Base-by-base conservation (phyloP, 1,140 invertebrate genomes). In the Tachypleus tridentatus region DNA sequence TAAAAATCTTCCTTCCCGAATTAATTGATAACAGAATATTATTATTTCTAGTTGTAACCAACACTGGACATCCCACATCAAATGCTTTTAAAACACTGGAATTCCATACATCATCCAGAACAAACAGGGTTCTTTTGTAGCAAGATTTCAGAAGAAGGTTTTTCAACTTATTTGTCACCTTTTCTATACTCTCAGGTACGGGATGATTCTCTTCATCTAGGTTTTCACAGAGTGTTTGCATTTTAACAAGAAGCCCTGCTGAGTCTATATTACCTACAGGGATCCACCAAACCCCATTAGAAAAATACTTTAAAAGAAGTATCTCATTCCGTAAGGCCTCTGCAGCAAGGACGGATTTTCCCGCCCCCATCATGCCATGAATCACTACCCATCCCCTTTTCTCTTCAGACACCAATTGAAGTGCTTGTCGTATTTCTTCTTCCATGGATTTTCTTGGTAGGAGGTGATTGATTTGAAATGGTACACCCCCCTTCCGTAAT, bases 281-380 rank as follows among this genome's bases (percentile, higher is more conserved):
- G 4, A 75, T n/a, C 74, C 73, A 75, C 62, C 59, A 74, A 50
- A 74, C 60, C 49, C 72, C 72, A 63, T 68, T 68, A 53, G 67
- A 49, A 51, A 62, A 62, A 62, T 49, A 57, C 47, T 76, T 76
- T 54, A 78, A 74, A n/a, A 78, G 67, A 5, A 84, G 73, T 58
- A 77, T 69, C 5, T 74, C 73, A 66, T 84, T 79, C n/a, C 82
- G 74, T 3, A 87, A 71, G 4, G 80, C 80, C 62, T 79, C 81
- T 50, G 80, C 77, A 8, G 81, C 81, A n/a, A 86, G 73, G 56
- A 80, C 80, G 0, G 84, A 83, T 77, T 86, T 87, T 10, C 85
- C 85, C 70, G 79, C 82, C 11, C 85, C 85, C 47, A 82, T 79
- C 83, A 86, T 86, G 4, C 85, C 85, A 73, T 84, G 81, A 10